Percentiles rank a stretch among this genome's conserved stretches.
Evolutionary conservation across 2,888 invertebrate genomes (phyloP).

Genomic region (Megamerina dolium): DNA sequence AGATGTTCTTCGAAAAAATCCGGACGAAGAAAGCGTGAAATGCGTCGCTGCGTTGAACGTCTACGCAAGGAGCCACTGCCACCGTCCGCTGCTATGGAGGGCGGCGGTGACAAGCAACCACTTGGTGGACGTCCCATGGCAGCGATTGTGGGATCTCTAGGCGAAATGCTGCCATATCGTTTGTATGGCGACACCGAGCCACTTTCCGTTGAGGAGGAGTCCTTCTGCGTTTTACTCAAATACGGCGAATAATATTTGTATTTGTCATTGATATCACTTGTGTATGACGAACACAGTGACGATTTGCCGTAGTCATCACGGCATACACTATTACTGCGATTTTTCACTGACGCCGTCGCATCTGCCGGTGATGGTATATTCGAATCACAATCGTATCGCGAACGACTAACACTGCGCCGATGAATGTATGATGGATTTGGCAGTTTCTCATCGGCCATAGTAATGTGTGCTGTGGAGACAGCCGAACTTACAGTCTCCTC

Average conservation of each 20-base stretch:
- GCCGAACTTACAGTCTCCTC: constrained; percentile 8
- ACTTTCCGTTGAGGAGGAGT: constrained; percentile 20
- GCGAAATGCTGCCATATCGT: constrained; percentile 29
- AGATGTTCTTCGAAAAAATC: constrained; percentile 64
- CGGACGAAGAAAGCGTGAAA: constrained; percentile 69
- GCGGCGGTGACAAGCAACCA: constrained; percentile 37
- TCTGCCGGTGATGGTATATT: constrained; percentile 16
- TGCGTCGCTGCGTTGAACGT: constrained; percentile 55
- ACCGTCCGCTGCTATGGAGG: constrained; percentile 20
- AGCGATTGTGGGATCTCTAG: constrained; percentile 21
- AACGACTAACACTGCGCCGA: constrained; percentile 30
- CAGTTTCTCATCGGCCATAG: background rate
- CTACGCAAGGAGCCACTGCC: constrained; percentile 34
- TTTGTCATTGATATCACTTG: constrained; percentile 45
- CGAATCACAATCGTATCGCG: constrained; percentile 28
- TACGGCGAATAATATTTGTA: constrained; percentile 48
- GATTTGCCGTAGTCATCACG: constrained; percentile 39
- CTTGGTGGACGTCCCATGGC: constrained; percentile 39
- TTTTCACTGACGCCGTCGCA: constrained; percentile 20
- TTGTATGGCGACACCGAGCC: constrained; percentile 32
- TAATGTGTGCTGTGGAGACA: background rate
- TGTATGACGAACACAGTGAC: constrained; percentile 33
- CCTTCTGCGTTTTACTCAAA: constrained; percentile 31
- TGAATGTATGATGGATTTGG: constrained; percentile 12
- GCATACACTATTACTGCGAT: constrained; percentile 37